These are phyloP conservation scores for Pachydiplax longipennis DNA, from an alignment of 2,888 invertebrate genomes.

Conservation along the genomic window DNA sequence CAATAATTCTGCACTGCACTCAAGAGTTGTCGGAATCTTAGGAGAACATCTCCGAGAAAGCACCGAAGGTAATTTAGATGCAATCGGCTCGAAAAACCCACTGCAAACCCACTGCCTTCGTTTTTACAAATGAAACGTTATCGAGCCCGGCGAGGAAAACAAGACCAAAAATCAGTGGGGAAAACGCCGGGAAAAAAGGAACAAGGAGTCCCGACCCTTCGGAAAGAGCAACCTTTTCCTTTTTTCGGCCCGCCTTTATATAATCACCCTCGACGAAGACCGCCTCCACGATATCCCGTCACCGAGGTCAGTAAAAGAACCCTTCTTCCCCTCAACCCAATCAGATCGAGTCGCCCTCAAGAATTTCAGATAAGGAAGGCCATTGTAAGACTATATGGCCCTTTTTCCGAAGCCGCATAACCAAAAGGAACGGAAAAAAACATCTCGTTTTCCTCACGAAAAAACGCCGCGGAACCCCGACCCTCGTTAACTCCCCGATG, in stretches of 20 bases:
- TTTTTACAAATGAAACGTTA: background rate
- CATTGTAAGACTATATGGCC: conserved; percentile 33
- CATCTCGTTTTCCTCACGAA: background rate
- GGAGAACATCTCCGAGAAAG: too few relatives aligned
- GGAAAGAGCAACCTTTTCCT: background rate
- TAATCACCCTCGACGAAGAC: background rate
- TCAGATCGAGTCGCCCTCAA: background rate
- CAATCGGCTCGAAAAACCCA: too few relatives aligned
- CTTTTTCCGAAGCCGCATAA: background rate
- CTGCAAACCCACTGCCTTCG: too few relatives aligned
- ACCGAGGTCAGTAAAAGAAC: background rate
- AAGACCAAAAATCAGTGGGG: background rate
- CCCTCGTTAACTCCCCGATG: background rate
- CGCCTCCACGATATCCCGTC: background rate
- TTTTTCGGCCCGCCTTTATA: background rate
- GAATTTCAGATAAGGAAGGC: conserved; percentile 28
- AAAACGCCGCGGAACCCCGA: background rate
- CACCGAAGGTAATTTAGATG: too few relatives aligned
- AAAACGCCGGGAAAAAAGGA: background rate
- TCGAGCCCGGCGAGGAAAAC: background rate
- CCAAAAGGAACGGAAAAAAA: background rate
- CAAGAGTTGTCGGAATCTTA: too few relatives aligned
- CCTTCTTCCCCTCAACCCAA: background rate
- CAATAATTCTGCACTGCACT: too few relatives aligned
- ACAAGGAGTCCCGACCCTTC: background rate